Evolutionary conservation across 2,888 invertebrate species (phyloP).

Genomic region (Eristalinus aeneus): DNA sequence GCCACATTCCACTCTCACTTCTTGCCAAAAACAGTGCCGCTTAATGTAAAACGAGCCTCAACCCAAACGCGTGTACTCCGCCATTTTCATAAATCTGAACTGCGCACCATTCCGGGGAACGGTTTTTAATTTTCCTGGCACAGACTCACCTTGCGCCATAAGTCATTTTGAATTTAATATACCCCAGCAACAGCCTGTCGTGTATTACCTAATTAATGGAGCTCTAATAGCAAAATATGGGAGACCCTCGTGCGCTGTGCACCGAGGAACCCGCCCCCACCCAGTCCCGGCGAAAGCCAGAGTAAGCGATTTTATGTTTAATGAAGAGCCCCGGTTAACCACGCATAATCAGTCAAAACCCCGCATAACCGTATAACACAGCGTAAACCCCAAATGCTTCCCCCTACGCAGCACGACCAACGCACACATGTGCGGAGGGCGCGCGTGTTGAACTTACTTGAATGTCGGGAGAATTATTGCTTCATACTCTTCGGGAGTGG

Average conservation of each 20-base stretch:
- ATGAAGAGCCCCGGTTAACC: constrained; percentile 40
- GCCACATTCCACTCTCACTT: background rate
- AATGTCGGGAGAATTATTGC: constrained; percentile 90
- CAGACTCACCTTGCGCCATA: background rate
- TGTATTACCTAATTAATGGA: constrained; percentile 23
- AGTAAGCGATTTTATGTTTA: constrained; percentile 8
- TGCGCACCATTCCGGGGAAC: background rate
- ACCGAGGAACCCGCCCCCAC: background rate
- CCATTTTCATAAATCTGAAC: background rate
- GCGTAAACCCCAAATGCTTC: background rate
- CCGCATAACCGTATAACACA: constrained; percentile 32
- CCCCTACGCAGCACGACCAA: background rate
- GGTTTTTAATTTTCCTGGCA: background rate
- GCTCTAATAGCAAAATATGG: background rate
- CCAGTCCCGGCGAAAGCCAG: background rate
- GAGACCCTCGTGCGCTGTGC: background rate
- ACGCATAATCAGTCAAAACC: constrained; percentile 19
- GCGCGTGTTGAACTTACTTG: constrained; percentile 83
- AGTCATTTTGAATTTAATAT: constrained; percentile 1
- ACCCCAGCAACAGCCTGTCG: background rate
- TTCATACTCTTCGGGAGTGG: constrained; percentile 89
- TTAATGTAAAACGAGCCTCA: background rate
- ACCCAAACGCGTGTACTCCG: background rate
- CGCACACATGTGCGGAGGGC: background rate
- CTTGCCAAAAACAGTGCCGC: background rate